Conservation (phyloP, 2,113 vertebrate genomes). For the Balaeniceps rex region DNA sequence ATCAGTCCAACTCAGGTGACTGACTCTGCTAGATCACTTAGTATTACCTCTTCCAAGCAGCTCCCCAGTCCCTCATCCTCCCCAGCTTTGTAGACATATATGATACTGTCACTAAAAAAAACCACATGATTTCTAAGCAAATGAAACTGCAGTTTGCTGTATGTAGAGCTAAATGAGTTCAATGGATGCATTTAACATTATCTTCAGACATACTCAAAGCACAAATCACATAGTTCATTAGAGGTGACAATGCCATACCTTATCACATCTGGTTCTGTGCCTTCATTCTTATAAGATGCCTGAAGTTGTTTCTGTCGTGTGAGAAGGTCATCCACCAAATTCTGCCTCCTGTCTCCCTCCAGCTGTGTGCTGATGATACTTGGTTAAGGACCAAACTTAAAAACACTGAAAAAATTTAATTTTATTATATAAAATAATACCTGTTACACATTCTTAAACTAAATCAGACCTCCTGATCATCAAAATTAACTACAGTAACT, state of each 20-base stretch:
- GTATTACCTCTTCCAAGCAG: not conserved
- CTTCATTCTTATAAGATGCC: slow-evolving; percentile 84
- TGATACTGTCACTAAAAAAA: not conserved
- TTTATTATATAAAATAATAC: not conserved
- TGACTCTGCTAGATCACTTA: not conserved
- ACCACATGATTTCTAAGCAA: rapidly evolving
- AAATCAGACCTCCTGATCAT: not conserved
- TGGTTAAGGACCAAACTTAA: slow-evolving; percentile 69
- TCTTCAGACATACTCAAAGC: not conserved
- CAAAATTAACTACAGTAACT: not conserved
- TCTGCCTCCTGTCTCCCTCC: slow-evolving; percentile 94
- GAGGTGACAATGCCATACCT: slow-evolving; percentile 61
- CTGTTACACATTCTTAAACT: not conserved
- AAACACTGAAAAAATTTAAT: not conserved
- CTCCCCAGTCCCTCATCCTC: not conserved
- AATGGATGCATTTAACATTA: not conserved
- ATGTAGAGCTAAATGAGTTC: not conserved
- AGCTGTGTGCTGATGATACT: slow-evolving; percentile 83
- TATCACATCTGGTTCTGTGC: slow-evolving; percentile 75
- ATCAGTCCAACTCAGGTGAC: not conserved
- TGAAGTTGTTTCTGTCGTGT: slow-evolving; percentile 89
- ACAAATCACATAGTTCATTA: rapidly evolving
- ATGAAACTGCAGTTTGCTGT: not conserved
- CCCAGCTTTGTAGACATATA: not conserved
- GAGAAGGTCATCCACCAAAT: slow-evolving; percentile 88